A percentile compares a stretch with the other conserved stretches of the same genome.
phyloP scores from a whole-genome alignment of 1,140 invertebrate species.

The Drosophila nigrodunni region DNA sequence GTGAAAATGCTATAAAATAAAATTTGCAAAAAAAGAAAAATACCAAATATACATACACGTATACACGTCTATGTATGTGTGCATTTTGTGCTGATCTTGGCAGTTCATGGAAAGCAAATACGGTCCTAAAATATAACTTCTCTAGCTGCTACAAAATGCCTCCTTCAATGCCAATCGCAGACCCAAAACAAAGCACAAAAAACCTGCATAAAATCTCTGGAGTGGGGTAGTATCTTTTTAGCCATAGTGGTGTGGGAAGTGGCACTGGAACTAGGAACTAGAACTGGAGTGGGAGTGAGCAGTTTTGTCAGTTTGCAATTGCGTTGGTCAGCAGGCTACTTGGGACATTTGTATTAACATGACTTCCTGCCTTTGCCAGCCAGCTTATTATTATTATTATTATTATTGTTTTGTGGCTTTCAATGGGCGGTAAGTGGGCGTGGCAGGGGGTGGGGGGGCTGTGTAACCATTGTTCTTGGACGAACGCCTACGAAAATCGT shows the following conservation, averaged over 20 bases:
- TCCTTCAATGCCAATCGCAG: constrained; percentile 8
- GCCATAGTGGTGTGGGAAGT: too few species aligned
- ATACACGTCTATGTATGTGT: too few species aligned
- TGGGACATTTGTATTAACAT: constrained; percentile 79
- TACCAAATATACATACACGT: too few species aligned
- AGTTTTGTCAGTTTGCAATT: constrained; percentile 67
- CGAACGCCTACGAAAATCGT: constrained; percentile 46
- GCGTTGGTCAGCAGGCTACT: constrained; percentile 77
- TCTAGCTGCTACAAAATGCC: neutral
- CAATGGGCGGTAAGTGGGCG: constrained; percentile 6
- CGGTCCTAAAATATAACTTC: constrained; percentile 4
- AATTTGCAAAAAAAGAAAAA: constrained; percentile 68
- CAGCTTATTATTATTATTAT: constrained; percentile 72
- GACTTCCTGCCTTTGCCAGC: constrained; percentile 56
- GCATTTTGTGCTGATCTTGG: constrained; percentile 76
- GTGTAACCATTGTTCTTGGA: constrained; percentile 56
- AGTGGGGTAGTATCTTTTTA: too few species aligned
- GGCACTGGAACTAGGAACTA: too few species aligned
- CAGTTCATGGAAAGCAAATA: constrained; percentile 74
- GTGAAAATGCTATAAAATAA: constrained; percentile 82
- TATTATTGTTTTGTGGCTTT: constrained; percentile 73
- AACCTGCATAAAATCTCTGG: constrained; percentile 60
- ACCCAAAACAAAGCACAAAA: constrained; percentile 5
- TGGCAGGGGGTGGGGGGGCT: neutral
- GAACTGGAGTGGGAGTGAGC: neutral